Base-by-base conservation (phyloP, 2,797 vertebrate genomes). In the Fringilla coelebs region DNA sequence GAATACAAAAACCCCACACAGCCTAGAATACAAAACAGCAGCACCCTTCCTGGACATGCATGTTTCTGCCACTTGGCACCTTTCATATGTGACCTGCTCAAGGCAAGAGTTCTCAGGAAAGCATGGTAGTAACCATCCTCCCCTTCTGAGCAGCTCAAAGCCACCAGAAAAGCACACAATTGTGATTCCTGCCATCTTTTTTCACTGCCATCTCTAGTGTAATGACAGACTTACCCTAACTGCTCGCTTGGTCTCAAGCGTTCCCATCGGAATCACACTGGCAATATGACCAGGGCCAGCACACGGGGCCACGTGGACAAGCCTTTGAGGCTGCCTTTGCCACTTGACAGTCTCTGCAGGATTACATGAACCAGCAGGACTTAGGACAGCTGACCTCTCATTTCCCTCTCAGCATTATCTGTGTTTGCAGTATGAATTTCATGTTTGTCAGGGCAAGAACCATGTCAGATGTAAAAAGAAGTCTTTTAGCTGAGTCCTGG, bases 391-490 rank as follows among this genome's bases (percentile, higher is more conserved):
- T 94, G 94, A 96, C 95, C 94, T 94, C 79, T 89, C 85, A 96
- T 93, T 94, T 97, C 96, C 94, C 81, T 70, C 96, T 85, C 91
- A 95, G 94, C 68, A 73, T 91, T 89, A 90, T 93, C 85, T 41
- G 79, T 85, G 63, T 54, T 85, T 62, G 29, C 95, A 96, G 86
- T 82, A 75, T 6, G 78, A 94, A 92, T 97, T 97, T 91, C 85
- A 88, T 88, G 84, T 95, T 96, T 95, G 85, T 72, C 91, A 40
- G 90, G 91, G 88, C 67, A 91, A 93, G 77, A 93, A 82, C 67
- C 7, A 49, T 49, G 90, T 96, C 98, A 98, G 96, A 97, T 96
- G 88, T 92, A 84, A 95, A 95, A 92, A 90, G 92, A 96, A 91
- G 73, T 67, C 77, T 48, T 92, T 97, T 81, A 97, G 96, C 96